Percentiles rank a stretch among this genome's conserved stretches.
phyloP scores from a whole-genome alignment of 2,797 vertebrate species.

The Danio albolineatus region DNA sequence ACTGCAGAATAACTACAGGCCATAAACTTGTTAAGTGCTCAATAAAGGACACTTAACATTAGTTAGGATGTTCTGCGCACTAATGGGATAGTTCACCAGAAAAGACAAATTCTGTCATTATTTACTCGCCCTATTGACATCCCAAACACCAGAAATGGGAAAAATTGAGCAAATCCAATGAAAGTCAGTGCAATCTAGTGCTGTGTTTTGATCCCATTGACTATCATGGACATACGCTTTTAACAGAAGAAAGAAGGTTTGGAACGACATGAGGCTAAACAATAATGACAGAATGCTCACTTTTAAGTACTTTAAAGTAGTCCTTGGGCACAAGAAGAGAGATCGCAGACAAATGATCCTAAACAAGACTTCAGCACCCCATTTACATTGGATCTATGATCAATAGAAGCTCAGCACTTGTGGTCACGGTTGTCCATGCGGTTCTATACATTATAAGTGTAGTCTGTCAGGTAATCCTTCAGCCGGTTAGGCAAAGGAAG shows the following conservation, averaged over 20 bases:
- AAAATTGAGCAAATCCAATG: not conserved
- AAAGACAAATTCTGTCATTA: not conserved
- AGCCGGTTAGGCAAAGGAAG: slow-evolving; percentile 91
- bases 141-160: not conserved
- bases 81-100: not conserved
- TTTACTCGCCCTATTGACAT: not conserved
- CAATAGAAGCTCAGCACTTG: slow-evolving; percentile 73
- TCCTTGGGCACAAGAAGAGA: slow-evolving; percentile 15
- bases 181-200: not conserved
- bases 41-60: slow-evolving; percentile 35
- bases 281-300: not conserved
- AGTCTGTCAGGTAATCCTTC: slow-evolving; percentile 93
- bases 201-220: not conserved
- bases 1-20: slow-evolving; percentile 36
- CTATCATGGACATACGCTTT: not conserved
- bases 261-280: not conserved
- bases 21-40: slow-evolving; percentile 17
- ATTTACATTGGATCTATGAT: not conserved
- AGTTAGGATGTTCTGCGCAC: not conserved
- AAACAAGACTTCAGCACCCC: slow-evolving; percentile 16
- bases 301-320: not conserved
- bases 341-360: slow-evolving; percentile 1
- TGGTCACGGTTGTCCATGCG: slow-evolving; percentile 63
- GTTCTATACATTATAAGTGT: slow-evolving; percentile 88
- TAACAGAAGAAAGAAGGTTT: not conserved